Evolutionary conservation across 2,797 vertebrate species (phyloP).

Genomic region (Gastrophryne carolinensis): DNA sequence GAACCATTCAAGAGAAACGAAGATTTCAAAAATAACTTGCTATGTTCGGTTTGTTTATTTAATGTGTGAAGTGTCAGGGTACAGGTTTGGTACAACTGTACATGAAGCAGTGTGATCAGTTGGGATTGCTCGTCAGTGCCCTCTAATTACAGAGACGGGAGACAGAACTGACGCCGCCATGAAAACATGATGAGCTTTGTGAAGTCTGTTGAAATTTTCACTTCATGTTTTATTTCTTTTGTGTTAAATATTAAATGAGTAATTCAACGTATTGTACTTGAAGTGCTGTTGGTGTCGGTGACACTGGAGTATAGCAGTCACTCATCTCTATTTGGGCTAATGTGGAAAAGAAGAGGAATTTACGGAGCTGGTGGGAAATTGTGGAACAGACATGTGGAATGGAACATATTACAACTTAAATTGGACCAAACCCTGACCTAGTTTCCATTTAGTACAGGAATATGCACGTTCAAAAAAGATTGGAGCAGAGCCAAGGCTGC

Average conservation of each 20-base stretch:
- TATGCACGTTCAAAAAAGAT: no score
- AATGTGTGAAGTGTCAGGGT: no score
- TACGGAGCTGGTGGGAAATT: no score
- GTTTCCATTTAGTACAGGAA: no score
- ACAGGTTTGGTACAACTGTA: no score
- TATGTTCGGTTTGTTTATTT: no score
- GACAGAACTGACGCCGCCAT: not conserved
- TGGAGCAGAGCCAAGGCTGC: no score
- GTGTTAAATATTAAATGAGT: constrained; percentile 34
- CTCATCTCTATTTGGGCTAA: not conserved
- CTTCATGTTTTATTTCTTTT: constrained; percentile 44
- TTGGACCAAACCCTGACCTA: no score
- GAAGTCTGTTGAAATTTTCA: constrained; percentile 33
- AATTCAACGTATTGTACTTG: constrained; percentile 12
- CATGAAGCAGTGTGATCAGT: constrained; percentile 20
- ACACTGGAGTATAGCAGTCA: constrained; percentile 18
- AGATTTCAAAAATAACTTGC: no score
- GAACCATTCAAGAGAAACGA: no score
- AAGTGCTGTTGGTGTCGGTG: constrained; percentile 4
- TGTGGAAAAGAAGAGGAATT: no score
- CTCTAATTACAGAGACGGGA: constrained; percentile 30
- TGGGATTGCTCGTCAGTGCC: constrained; percentile 3
- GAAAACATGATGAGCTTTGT: constrained; percentile 30
- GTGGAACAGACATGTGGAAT: not conserved
- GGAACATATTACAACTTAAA: not conserved